Evolutionary conservation across 2,888 invertebrate genomes (phyloP).

Genomic region (Auanema freiburgensis): DNA sequence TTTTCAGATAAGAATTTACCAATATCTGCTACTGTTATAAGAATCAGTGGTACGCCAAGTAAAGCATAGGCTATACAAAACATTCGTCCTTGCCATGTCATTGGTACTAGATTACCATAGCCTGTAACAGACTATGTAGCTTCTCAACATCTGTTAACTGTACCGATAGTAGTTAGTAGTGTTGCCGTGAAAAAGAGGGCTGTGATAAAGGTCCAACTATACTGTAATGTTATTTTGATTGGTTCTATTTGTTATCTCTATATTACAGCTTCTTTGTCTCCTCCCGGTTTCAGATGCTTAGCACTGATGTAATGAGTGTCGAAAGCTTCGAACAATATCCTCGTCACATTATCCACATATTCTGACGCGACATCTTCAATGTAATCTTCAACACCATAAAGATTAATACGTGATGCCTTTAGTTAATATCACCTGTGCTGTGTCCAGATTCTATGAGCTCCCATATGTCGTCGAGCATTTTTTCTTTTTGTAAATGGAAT

Average conservation of each 20-base stretch:
- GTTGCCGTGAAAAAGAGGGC: constrained; percentile 64
- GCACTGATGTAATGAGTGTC: constrained; percentile 63
- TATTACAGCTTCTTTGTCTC: constrained; percentile 33
- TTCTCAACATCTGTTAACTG: neutral
- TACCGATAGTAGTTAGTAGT: constrained; percentile 62
- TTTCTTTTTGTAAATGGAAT: constrained; percentile 45
- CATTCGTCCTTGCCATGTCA: constrained; percentile 62
- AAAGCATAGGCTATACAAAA: constrained; percentile 63
- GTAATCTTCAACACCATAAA: constrained; percentile 23
- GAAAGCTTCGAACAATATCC: constrained; percentile 63
- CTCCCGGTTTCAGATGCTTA: constrained; percentile 44
- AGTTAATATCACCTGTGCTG: constrained; percentile 29
- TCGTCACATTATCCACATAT: constrained; percentile 61
- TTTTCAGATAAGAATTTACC: constrained; percentile 64
- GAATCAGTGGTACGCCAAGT: constrained; percentile 63
- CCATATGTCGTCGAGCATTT: constrained; percentile 58
- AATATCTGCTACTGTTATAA: constrained; percentile 64
- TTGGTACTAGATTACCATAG: constrained; percentile 64
- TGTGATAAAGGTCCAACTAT: constrained; percentile 61
- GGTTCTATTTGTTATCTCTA: too few species aligned
- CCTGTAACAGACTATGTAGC: constrained; percentile 27
- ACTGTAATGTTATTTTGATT: constrained; percentile 24
- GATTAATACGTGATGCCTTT: neutral
- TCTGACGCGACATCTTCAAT: constrained; percentile 42
- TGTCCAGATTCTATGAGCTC: constrained; percentile 38